Percentiles rank a stretch among this genome's conserved stretches.
Conservation (phyloP, 2,888 invertebrate species). For the Scaptomyza flava region DNA sequence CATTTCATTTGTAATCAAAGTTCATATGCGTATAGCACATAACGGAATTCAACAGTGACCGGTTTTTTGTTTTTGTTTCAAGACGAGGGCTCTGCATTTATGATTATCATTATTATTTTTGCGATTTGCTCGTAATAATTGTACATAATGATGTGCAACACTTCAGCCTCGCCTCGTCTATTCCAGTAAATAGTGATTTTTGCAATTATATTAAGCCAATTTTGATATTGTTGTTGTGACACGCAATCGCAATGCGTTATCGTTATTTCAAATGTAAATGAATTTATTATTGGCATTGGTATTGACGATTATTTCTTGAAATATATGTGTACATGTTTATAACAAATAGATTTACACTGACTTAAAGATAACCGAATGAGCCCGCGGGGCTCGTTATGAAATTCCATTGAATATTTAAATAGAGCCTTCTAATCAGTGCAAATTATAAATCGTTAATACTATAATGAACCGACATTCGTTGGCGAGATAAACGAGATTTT, state of each 20-base stretch:
- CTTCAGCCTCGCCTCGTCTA: neutral
- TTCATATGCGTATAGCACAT: constrained; percentile 4
- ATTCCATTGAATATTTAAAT: neutral
- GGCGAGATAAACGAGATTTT: neutral
- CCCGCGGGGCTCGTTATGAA: neutral
- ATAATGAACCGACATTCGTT: constrained; percentile 1
- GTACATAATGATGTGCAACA: constrained; percentile 1
- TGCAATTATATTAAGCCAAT: constrained; percentile 11
- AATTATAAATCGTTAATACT: neutral
- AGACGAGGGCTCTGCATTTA: constrained; percentile 14
- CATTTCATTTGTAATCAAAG: constrained; percentile 27
- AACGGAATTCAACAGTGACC: constrained; percentile 13
- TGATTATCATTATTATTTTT: constrained; percentile 18
- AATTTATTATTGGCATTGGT: constrained; percentile 12
- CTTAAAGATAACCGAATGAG: neutral
- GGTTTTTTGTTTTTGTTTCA: constrained; percentile 30
- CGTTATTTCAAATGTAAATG: constrained; percentile 7
- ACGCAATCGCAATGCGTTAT: constrained; percentile 35
- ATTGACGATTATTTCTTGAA: neutral
- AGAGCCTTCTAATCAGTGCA: neutral
- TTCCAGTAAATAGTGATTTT: constrained; percentile 24
- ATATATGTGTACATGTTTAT: neutral
- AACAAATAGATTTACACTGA: neutral
- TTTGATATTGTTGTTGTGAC: constrained; percentile 25
- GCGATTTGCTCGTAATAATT: constrained; percentile 23